Conservation (phyloP, 2,888 invertebrate species). For the Antheraea assamensis region DNA sequence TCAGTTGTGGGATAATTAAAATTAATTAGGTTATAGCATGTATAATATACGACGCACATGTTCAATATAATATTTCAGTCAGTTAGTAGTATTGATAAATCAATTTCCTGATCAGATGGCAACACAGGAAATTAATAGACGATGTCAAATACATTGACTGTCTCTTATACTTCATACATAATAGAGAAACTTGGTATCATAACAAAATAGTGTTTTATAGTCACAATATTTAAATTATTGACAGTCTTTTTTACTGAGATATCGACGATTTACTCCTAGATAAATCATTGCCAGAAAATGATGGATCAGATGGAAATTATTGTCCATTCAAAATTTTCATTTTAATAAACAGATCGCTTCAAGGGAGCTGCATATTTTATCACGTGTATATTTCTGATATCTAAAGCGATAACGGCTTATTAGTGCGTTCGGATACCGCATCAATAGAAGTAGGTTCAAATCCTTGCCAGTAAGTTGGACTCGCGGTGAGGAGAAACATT, state of each 20-base stretch:
- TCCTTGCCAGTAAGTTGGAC: no score
- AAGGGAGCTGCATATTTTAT: not conserved
- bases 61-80: not conserved
- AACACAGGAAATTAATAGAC: conserved; percentile 3
- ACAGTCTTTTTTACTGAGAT: not conserved
- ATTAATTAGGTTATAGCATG: not conserved
- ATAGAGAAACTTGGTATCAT: not conserved
- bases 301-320: no score
- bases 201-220: not conserved
- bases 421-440: no score
- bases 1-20: not conserved
- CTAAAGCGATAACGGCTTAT: no score
- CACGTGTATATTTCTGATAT: not conserved
- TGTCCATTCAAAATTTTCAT: no score
- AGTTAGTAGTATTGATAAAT: not conserved
- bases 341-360: not conserved
- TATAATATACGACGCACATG: not conserved
- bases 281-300: no score
- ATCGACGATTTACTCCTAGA: not conserved
- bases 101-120: not conserved
- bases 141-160: not conserved
- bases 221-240: not conserved
- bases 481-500: no score
- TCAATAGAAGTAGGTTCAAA: no score
- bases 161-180: not conserved